Conservation (phyloP, 2,797 vertebrate genomes). For the Enteromius fasciolatus region DNA sequence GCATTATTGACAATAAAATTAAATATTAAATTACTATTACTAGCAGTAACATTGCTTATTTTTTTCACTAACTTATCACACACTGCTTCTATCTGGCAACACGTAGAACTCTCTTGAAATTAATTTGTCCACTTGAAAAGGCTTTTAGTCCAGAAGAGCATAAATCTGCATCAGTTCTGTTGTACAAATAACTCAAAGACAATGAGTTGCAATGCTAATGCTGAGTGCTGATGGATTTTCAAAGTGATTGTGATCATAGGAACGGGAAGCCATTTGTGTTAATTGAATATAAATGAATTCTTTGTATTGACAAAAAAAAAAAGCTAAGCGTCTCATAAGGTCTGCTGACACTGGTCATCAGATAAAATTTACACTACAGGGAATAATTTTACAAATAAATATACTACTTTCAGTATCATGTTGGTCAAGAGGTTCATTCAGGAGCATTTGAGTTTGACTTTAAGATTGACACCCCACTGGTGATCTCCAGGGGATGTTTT, state of each 20-base stretch:
- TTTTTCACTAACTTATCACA: constrained; percentile 14
- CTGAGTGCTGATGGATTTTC: constrained; percentile 42
- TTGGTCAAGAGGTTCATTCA: not conserved
- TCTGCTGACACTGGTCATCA: not conserved
- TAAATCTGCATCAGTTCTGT: constrained; percentile 22
- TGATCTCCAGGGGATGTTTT: not conserved
- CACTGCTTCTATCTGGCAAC: constrained; percentile 37
- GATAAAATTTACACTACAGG: not conserved
- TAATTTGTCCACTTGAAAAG: constrained; percentile 17
- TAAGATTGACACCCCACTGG: not conserved
- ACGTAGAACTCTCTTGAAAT: constrained; percentile 34
- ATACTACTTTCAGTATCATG: not conserved
- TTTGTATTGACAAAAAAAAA: constrained; percentile 16
- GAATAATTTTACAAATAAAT: not conserved
- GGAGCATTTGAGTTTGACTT: constrained; percentile 5
- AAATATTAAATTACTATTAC: not conserved
- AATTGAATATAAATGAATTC: constrained; percentile 44
- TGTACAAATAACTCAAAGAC: constrained; percentile 37
- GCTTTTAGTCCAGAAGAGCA: constrained; percentile 39
- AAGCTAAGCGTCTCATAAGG: constrained; percentile 12
- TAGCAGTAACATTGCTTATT: not conserved
- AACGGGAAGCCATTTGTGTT: constrained; percentile 44
- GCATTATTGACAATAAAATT: not conserved
- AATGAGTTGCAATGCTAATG: constrained; percentile 7
- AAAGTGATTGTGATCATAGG: constrained; percentile 42